A percentile compares a stretch with the other conserved stretches of the same genome.
These are phyloP conservation scores for Poeciliopsis paucimaculata DNA, from an alignment of 2,797 vertebrate genomes.

Conservation along the genomic window DNA sequence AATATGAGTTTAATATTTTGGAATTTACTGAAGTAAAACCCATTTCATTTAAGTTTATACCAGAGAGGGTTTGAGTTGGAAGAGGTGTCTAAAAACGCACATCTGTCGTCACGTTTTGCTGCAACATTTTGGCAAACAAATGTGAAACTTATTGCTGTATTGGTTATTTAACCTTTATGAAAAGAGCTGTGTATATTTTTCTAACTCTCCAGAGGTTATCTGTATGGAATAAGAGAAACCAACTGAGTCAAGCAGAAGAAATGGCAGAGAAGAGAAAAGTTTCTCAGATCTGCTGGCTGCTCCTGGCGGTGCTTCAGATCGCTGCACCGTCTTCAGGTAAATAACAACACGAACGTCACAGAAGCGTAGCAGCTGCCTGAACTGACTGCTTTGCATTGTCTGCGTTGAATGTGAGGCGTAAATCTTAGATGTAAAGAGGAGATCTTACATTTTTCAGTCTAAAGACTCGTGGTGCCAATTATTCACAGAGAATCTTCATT, in stretches of 20 bases:
- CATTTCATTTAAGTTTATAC: background rate
- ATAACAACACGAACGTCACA: background rate
- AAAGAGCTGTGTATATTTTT: background rate
- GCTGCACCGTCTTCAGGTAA: constrained; percentile 59
- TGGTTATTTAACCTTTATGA: background rate
- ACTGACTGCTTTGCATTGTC: background rate
- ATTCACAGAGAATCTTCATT: background rate
- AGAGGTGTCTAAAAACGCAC: background rate
- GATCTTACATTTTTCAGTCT: background rate
- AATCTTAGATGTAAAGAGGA: background rate
- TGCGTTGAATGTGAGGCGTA: background rate
- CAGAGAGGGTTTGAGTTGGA: background rate
- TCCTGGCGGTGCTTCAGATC: constrained; percentile 54
- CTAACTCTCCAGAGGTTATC: constrained; percentile 13
- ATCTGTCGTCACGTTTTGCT: background rate
- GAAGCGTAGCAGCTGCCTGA: background rate
- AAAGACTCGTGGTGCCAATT: background rate
- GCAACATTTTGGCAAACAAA: background rate
- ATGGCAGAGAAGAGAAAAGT: constrained; percentile 18
- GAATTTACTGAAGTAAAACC: background rate
- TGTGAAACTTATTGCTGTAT: background rate
- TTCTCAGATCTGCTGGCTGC: constrained; percentile 26
- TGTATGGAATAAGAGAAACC: constrained; percentile 31
- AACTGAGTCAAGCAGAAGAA: background rate
- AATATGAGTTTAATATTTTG: background rate